Evolutionary conservation across 2,113 vertebrate species (phyloP), one percentile per base, ranked within the genome.

Genomic region (Hippocampus comes): DNA sequence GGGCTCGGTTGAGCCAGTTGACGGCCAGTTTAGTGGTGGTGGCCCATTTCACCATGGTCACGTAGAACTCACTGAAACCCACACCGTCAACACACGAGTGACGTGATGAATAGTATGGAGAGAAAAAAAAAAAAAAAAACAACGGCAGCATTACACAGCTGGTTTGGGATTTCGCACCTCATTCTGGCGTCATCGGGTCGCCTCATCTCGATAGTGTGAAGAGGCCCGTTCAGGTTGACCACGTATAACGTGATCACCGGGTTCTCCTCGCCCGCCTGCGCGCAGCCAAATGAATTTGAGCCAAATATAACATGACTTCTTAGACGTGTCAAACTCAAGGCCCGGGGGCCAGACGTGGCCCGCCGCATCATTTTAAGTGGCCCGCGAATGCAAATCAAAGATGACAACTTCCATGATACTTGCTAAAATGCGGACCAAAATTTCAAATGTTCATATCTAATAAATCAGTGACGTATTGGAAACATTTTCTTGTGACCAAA

Each of bases 31-130:
- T 98, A 74, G 96, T 99, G 84, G 92, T 96, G 65, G 96, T 97
- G 67, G 96, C 96, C 97, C 97, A 99, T 27, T 96, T 98, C 82
- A 99, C 97, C 96, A 99, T 98, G 74, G 96, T 98, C 78, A 99
- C 92, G 68, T 99, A 99, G 87, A 94, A 94, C 71, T 99, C 97
- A 61, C 97, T 99, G 88, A 18, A 63, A 89, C 20, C 80, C 38
- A 76, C 53, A 23, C 21, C 21, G 3, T 3, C 53, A 23, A 56
- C 21, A 23, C n/a, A 9, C 9, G 18, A 17, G 20, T 21, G 18
- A 21, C 21, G 1, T n/a, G 14, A 17, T 17, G 4, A 7, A 3
- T 46, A 14, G 14, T 14, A 14, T 15, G 9, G 14, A 3, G 43
- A 46, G 10, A 14, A 2, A 46, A 46, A 46, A 46, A 3, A 18